These are phyloP conservation scores for Dicrostonyx torquatus DNA, from an alignment of 2,797 vertebrate species.

Conservation along the genomic window DNA sequence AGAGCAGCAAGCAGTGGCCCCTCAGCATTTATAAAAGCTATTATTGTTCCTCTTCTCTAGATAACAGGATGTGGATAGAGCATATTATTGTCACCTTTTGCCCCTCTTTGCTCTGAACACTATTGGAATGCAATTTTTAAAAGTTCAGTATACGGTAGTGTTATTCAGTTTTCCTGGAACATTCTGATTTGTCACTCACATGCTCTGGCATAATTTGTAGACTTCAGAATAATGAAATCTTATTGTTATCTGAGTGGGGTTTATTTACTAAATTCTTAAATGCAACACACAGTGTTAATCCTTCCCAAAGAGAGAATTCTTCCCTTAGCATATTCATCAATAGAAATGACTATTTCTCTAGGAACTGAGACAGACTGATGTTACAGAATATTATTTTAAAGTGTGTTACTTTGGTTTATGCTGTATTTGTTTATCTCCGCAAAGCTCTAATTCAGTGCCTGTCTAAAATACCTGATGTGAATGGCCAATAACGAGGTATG, in stretches of 20 bases:
- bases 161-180: conserved; percentile 52
- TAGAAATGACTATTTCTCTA: neutral
- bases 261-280: conserved; percentile 69
- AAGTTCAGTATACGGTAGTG: conserved; percentile 29
- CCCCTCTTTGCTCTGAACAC: conserved; percentile 18
- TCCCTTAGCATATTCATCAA: neutral
- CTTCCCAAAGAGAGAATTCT: conserved; percentile 7
- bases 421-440: too few relatives aligned
- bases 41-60: neutral
- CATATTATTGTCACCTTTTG: neutral
- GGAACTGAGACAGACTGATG: neutral
- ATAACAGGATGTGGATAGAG: conserved; percentile 47
- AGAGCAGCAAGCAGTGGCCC: neutral
- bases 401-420: too few relatives aligned
- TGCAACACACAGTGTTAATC: conserved; percentile 23
- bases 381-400: too few relatives aligned
- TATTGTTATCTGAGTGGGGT: conserved; percentile 24
- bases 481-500: too few relatives aligned
- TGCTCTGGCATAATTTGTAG: neutral
- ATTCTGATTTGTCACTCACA: neutral
- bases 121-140: conserved; percentile 23
- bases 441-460: too few relatives aligned
- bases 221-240: conserved; percentile 42
- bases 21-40: conserved; percentile 20
- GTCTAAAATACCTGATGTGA: too few relatives aligned